Conservation (phyloP, 2,113 vertebrate genomes). For the Zosterops hypoxanthus region DNA sequence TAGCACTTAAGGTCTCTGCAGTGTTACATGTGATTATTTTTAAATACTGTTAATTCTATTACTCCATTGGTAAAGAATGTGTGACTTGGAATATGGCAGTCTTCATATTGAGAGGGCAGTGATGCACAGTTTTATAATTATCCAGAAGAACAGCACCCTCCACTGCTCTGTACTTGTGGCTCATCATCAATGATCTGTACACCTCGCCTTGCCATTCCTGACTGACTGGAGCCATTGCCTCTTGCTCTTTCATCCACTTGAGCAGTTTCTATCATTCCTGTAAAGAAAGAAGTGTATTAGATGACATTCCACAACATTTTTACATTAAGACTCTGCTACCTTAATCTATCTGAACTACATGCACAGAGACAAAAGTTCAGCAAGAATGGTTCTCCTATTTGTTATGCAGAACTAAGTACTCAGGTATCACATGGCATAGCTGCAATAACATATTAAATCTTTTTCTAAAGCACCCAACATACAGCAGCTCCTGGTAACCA, state of each 20-base stretch:
- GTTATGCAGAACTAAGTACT: background rate
- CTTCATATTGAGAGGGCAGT: constrained; percentile 77
- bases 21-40: constrained; percentile 80
- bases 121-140: constrained; percentile 83
- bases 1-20: constrained; percentile 86
- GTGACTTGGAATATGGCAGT: constrained; percentile 84
- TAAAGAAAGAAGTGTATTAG: background rate
- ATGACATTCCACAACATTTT: background rate
- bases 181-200: constrained; percentile 98
- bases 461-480: background rate
- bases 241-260: constrained; percentile 91
- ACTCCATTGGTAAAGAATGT: constrained; percentile 80
- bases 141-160: constrained; percentile 93
- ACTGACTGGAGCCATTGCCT: constrained; percentile 89
- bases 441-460: background rate
- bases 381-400: background rate
- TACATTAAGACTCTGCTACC: background rate
- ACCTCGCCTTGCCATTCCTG: constrained; percentile 83
- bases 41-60: constrained; percentile 85
- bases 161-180: constrained; percentile 83
- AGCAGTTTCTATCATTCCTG: constrained; percentile 98
- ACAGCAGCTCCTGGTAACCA: background rate
- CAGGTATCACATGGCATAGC: background rate
- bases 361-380: background rate
- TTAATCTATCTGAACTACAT: background rate